Percentiles rank a stretch among this genome's conserved stretches.
These are phyloP conservation scores for Drosophila percnosoma DNA, from an alignment of 2,888 invertebrate genomes.

Conservation along the genomic window DNA sequence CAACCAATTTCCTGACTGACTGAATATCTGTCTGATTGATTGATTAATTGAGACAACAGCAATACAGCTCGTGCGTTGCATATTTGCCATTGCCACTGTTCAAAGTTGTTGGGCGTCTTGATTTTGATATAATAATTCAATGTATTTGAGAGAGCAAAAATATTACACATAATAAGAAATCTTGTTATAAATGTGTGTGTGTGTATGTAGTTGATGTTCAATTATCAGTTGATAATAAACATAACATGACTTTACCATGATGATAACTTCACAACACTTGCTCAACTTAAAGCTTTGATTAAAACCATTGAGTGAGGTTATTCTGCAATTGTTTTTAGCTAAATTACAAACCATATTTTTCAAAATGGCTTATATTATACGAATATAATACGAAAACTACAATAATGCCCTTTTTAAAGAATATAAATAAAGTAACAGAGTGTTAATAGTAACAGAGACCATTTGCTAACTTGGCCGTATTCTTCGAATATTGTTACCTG, in stretches of 20 bases:
- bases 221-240: background rate
- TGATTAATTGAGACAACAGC: conserved; percentile 3
- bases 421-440: background rate
- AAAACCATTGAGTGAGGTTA: background rate
- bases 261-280: background rate
- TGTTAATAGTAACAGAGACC: background rate
- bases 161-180: background rate
- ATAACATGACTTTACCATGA: background rate
- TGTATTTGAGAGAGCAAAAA: background rate
- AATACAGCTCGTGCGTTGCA: conserved; percentile 1
- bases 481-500: background rate
- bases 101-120: background rate
- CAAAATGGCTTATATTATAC: background rate
- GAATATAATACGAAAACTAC: background rate
- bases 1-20: conserved; percentile 7
- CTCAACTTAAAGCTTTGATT: background rate
- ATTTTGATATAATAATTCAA: background rate
- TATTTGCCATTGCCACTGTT: conserved; percentile 1
- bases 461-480: background rate
- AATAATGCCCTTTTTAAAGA: too few relatives aligned
- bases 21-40: conserved; percentile 3
- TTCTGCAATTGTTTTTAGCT: background rate
- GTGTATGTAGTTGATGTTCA: background rate
- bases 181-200: background rate
- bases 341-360: background rate